phyloP scores from a whole-genome alignment of 2,797 vertebrate species.

The Urosaurus nigricauda region DNA sequence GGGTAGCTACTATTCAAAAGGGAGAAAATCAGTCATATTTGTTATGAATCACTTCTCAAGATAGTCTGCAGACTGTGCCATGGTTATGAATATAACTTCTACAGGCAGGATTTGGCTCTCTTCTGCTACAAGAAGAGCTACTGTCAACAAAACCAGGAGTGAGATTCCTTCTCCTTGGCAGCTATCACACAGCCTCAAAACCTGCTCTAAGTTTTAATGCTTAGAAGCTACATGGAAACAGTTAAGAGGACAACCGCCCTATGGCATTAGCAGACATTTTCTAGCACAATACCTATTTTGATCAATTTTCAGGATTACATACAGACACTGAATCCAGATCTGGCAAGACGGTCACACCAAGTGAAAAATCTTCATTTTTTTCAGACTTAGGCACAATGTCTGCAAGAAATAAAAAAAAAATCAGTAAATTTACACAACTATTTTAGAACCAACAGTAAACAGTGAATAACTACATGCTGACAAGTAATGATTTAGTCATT shows the following conservation, averaged over 20 bases:
- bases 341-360: slow-evolving; percentile 84
- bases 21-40: background rate
- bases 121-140: too few species aligned
- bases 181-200: too few species aligned
- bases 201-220: too few species aligned
- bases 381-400: slow-evolving; percentile 87
- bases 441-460: background rate
- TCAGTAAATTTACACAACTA: slow-evolving; percentile 29
- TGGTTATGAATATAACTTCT: background rate
- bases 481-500: background rate
- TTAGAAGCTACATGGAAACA: background rate
- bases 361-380: slow-evolving; percentile 81
- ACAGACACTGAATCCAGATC: slow-evolving; percentile 89
- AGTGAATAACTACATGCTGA: background rate
- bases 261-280: background rate
- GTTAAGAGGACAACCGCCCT: background rate
- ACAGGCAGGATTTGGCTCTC: too few species aligned
- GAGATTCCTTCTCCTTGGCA: too few species aligned
- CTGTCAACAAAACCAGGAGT: too few species aligned
- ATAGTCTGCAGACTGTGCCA: background rate
- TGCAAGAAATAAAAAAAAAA: slow-evolving; percentile 68
- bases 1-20: background rate
- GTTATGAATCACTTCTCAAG: too few species aligned
- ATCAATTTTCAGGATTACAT: slow-evolving; percentile 62
- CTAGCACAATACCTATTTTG: background rate